A percentile compares a stretch with the other conserved stretches of the same genome.
These are phyloP conservation scores for Aricia agestis DNA, from an alignment of 1,140 invertebrate species.

Conservation along the genomic window DNA sequence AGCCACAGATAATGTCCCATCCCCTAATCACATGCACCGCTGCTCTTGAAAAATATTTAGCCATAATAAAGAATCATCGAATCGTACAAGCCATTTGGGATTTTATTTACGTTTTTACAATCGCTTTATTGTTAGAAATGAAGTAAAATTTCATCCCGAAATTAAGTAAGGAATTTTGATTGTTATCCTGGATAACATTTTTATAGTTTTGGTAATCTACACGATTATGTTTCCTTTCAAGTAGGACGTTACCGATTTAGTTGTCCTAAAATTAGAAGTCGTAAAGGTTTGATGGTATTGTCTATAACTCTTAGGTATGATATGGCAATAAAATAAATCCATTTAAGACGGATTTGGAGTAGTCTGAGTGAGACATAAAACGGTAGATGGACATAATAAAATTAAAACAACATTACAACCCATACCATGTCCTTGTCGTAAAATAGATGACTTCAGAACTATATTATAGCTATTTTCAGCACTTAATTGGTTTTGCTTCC, in stretches of 20 bases:
- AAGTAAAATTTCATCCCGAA: background rate
- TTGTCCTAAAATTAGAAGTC: slow-evolving; percentile 5
- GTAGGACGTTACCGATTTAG: background rate
- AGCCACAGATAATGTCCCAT: slow-evolving; percentile 70
- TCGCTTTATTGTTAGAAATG: background rate
- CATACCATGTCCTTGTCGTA: background rate
- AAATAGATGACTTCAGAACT: background rate
- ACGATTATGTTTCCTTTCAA: slow-evolving; percentile 3
- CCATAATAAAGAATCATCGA: slow-evolving; percentile 54
- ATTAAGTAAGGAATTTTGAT: slow-evolving; percentile 15
- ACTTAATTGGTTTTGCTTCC: background rate
- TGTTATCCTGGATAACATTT: background rate
- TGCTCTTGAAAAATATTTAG: slow-evolving; percentile 70
- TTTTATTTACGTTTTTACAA: slow-evolving; percentile 38
- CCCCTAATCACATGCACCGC: slow-evolving; percentile 73
- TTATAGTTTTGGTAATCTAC: slow-evolving; percentile 10
- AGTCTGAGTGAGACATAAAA: background rate
- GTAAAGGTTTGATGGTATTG: slow-evolving; percentile 6
- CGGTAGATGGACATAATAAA: background rate
- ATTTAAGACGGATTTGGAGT: background rate
- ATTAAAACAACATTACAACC: background rate
- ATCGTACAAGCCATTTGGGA: slow-evolving; percentile 54
- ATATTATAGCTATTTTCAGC: background rate
- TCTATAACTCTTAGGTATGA: slow-evolving; percentile 8
- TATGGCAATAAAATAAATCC: slow-evolving; percentile 4